Percentiles rank a stretch among this genome's conserved stretches.
Conservation (phyloP, 2,113 vertebrate species). For the Saguinus midas region DNA sequence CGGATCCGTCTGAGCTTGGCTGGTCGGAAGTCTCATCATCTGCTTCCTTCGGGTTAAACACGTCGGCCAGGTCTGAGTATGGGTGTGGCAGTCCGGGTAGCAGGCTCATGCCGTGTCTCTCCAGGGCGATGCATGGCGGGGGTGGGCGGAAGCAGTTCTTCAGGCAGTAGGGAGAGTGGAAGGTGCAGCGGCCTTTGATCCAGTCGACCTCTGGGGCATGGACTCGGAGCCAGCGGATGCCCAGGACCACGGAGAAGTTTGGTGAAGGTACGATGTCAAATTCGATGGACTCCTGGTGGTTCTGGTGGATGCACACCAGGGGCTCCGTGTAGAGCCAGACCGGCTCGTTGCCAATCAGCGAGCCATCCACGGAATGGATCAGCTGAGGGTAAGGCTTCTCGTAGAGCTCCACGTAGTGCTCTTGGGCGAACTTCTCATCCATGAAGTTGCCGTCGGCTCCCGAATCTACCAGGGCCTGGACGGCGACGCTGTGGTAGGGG, state of each 20-base stretch:
- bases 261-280: constrained; percentile 64
- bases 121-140: constrained; percentile 59
- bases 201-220: constrained; percentile 61
- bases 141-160: constrained; percentile 60
- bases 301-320: constrained; percentile 71
- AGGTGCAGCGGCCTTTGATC: constrained; percentile 60
- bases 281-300: constrained; percentile 61
- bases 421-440: constrained; percentile 70
- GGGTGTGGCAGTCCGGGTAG: constrained; percentile 66
- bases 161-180: constrained; percentile 77
- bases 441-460: constrained; percentile 58
- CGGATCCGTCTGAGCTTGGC: constrained; percentile 82
- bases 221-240: constrained; percentile 57
- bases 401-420: constrained; percentile 63
- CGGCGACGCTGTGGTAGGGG: constrained; percentile 52
- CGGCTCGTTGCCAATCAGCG: not conserved
- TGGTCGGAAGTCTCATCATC: constrained; percentile 80
- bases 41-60: constrained; percentile 76
- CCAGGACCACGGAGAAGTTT: constrained; percentile 60
- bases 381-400: constrained; percentile 39
- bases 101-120: constrained; percentile 36
- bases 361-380: not conserved
- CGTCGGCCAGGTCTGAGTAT: constrained; percentile 77
- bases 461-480: constrained; percentile 55
- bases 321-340: constrained; percentile 63